A percentile compares a stretch with the other conserved stretches of the same genome.
Evolutionary conservation across 2,888 invertebrate species (phyloP).

Genomic region (Spodoptera exigua): DNA sequence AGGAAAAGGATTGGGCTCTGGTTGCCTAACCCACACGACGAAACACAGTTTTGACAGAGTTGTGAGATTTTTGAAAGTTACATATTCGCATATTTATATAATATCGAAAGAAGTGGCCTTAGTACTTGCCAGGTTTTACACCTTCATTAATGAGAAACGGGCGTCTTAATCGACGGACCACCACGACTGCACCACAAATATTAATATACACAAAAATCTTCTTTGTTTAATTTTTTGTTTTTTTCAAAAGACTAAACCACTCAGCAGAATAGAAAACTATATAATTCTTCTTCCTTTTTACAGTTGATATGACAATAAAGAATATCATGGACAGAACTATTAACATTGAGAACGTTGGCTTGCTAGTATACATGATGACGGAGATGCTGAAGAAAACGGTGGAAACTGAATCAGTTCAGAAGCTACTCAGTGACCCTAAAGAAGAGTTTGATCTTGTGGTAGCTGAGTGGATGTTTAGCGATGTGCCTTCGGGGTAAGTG

Average conservation of each 20-base stretch:
- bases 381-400: constrained; percentile 42
- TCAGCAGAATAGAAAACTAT: not conserved
- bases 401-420: constrained; percentile 53
- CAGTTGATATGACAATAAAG: constrained; percentile 24
- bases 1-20: too few relatives aligned
- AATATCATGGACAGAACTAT: constrained; percentile 12
- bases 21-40: too few relatives aligned
- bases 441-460: constrained; percentile 69
- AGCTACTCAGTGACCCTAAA: constrained; percentile 60
- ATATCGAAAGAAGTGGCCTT: too few relatives aligned
- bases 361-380: constrained; percentile 32
- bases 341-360: not conserved
- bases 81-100: too few relatives aligned
- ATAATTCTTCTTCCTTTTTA: constrained; percentile 5
- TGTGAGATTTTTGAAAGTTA: too few relatives aligned
- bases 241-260: not conserved
- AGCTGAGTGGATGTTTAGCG: constrained; percentile 68
- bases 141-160: too few relatives aligned
- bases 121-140: too few relatives aligned
- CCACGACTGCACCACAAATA: too few relatives aligned
- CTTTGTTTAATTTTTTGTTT: too few relatives aligned
- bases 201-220: too few relatives aligned
- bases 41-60: too few relatives aligned
- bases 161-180: too few relatives aligned
- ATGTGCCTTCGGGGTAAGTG: constrained; percentile 64